These are phyloP conservation scores for Callospermophilus lateralis DNA, from an alignment of 2,113 vertebrate species.

Conservation along the genomic window DNA sequence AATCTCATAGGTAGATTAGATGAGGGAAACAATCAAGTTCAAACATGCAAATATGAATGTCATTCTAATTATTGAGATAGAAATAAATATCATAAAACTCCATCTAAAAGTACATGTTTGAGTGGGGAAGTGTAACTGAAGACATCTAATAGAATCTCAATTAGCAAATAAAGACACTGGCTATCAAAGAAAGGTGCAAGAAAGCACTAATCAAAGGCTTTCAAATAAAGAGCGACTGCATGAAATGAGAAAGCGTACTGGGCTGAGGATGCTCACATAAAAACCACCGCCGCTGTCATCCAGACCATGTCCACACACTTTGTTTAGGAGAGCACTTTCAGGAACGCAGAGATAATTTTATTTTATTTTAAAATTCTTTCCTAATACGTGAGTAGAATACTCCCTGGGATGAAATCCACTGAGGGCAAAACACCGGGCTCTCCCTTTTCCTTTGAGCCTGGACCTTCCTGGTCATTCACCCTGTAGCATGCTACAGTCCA, in stretches of 20 bases:
- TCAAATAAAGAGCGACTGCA: not conserved
- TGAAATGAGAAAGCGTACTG: fast-evolving
- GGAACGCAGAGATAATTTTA: not conserved
- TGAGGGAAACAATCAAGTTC: not conserved
- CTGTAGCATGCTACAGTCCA: fast-evolving
- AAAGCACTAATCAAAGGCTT: not conserved
- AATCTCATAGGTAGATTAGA: not conserved
- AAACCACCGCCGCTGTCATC: fast-evolving
- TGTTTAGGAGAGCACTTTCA: no score
- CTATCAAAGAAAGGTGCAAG: not conserved
- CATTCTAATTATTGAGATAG: not conserved
- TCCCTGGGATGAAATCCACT: no score
- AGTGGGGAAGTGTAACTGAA: not conserved
- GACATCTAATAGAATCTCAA: not conserved
- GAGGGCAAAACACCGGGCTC: fast-evolving
- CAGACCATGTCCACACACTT: not conserved
- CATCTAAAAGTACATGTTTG: not conserved
- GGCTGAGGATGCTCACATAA: fast-evolving
- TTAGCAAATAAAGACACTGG: not conserved
- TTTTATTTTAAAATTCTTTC: not conserved
- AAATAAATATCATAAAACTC: not conserved
- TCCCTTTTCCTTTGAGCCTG: fast-evolving
- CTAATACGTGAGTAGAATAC: not conserved
- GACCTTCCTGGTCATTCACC: not conserved
- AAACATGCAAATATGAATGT: not conserved